A percentile compares a stretch with the other conserved stretches of the same genome.
phyloP scores from a whole-genome alignment of 2,888 invertebrate species.

The Tetrapedia diversipes region DNA sequence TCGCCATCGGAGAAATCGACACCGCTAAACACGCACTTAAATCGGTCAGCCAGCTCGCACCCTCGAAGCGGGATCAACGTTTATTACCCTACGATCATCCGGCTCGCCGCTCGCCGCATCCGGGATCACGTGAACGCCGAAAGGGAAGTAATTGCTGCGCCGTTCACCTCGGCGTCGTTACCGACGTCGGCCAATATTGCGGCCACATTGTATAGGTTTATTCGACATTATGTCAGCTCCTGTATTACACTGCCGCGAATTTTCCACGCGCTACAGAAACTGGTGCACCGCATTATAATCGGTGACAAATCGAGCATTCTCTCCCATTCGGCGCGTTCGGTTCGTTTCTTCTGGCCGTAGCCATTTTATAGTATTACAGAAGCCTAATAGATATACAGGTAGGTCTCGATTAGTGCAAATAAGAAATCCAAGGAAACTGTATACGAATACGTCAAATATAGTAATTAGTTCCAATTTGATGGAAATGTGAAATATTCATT shows the following conservation, averaged over 20 bases:
- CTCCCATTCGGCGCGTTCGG: background rate
- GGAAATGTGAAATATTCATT: too few species aligned
- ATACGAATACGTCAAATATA: too few species aligned
- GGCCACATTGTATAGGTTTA: slow-evolving; percentile 32
- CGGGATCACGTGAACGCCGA: slow-evolving; percentile 56
- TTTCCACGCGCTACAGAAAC: background rate
- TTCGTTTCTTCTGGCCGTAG: too few species aligned
- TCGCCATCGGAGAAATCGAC: slow-evolving; percentile 66
- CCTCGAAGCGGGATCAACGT: slow-evolving; percentile 66
- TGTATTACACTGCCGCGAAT: slow-evolving; percentile 21
- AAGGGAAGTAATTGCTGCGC: slow-evolving; percentile 50
- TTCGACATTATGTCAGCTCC: slow-evolving; percentile 10
- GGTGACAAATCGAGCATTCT: background rate
- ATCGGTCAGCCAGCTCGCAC: slow-evolving; percentile 64
- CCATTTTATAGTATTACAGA: too few species aligned
- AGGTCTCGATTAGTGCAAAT: too few species aligned
- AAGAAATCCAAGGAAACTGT: too few species aligned
- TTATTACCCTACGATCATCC: slow-evolving; percentile 70
- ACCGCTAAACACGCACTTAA: slow-evolving; percentile 76
- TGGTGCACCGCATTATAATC: slow-evolving; percentile 12
- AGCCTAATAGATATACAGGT: too few species aligned
- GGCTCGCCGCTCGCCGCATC: slow-evolving; percentile 59
- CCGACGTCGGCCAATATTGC: slow-evolving; percentile 20
- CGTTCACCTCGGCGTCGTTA: slow-evolving; percentile 37
- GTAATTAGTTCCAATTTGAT: too few species aligned